Base-by-base conservation (phyloP, 2,888 invertebrate genomes). In the Tanypteryx hageni region DNA sequence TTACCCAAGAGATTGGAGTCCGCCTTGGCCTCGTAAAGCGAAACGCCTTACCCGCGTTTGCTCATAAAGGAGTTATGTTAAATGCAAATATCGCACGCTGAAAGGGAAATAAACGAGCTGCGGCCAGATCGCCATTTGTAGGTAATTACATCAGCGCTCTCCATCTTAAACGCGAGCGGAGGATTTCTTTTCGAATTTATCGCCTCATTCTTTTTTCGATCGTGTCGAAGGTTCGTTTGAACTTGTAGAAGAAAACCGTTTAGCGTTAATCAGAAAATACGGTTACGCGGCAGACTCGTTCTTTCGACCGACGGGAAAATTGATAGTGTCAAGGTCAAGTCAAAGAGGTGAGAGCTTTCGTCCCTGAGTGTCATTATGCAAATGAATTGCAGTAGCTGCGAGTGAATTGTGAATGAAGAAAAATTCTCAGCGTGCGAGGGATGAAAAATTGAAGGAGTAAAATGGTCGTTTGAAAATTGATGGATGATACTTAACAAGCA, bases 1-100 rank as follows among this genome's bases (percentile, higher is more conserved):
- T 27, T 76, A 27, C 76, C 76, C 76, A 22, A 76, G 76, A 76
- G 76, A 76, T 76, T 76, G 76, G 76, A 76, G 76, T 76, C 76
- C 27, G 22, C 76, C 76, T 76, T 76, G 76, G 76, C 76, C 76
- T 76, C 76, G 76, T 76, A 76, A 76, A 76, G 76, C 76, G 13
- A 76, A 44, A 76, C 27, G 76, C 76, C 76, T 76, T 76, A 76
- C 22, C 76, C 76, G 76, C 76, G 22, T 76, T 76, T 76, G 22
- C 76, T 76, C 27, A 76, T 76, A 76, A 76, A 76, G 76, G 76
- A 76, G 76, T 76, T 76, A 76, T 22, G 76, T 76, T 5, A 76
- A 76, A 76, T 76, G 76, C 76, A 76, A 76, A 76, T 76, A 27
- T 27, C 76, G 76, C 27, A 13, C 76, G 22, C 76, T 76, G 76